Evolutionary conservation across 2,797 vertebrate species (phyloP).

Genomic region (Phataginus tricuspis): DNA sequence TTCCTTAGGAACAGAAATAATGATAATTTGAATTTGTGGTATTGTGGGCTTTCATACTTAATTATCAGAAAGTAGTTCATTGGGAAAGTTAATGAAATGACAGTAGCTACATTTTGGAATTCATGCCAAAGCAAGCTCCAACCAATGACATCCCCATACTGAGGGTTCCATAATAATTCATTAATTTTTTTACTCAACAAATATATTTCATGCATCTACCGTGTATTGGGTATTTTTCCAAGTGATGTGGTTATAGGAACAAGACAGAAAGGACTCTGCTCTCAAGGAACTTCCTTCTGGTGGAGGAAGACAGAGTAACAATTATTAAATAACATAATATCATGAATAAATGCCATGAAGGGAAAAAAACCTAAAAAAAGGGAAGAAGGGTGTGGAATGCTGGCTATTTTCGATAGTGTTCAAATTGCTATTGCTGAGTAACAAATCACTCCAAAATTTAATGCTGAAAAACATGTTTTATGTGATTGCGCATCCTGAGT

Average conservation of each 20-base stretch:
- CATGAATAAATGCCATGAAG: background rate
- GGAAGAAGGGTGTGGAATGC: background rate
- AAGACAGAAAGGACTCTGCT: background rate
- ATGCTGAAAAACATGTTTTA: background rate
- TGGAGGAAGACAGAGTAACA: background rate
- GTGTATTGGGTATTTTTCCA: background rate
- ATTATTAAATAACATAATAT: background rate
- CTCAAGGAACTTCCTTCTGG: background rate
- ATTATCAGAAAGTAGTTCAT: background rate
- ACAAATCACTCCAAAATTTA: background rate
- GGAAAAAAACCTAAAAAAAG: background rate
- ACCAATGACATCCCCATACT: background rate
- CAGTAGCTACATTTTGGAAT: background rate
- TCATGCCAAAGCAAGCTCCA: background rate
- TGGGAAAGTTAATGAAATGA: background rate
- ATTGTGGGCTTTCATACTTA: background rate
- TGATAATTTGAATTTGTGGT: background rate
- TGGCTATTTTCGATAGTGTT: background rate
- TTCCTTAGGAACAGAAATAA: conserved; percentile 5
- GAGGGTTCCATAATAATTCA: background rate
- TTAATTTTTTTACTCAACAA: background rate
- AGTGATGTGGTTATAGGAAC: background rate
- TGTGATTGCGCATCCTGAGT: background rate
- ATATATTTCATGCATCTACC: background rate
- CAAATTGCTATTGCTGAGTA: background rate